Conservation (phyloP, 1,140 invertebrate species). For the Euschistus heros region DNA sequence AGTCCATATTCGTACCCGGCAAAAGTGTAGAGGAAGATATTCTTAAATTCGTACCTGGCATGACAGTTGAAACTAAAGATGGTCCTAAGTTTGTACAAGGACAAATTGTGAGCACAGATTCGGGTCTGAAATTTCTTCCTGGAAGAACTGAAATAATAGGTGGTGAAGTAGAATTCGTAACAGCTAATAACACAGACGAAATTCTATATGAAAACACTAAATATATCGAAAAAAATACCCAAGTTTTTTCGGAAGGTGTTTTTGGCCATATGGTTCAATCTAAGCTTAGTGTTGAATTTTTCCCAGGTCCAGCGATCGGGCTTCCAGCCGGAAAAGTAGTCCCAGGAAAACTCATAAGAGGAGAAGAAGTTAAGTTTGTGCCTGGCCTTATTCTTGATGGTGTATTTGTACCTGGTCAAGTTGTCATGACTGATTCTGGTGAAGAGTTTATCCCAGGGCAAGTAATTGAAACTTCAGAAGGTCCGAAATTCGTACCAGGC, state of each 20-base stretch:
- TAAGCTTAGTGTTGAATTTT: slow-evolving; percentile 54
- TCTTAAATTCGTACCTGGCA: slow-evolving; percentile 50
- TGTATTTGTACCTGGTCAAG: slow-evolving; percentile 57
- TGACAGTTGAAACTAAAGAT: slow-evolving; percentile 50
- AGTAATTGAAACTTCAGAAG: slow-evolving; percentile 43
- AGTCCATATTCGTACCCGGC: slow-evolving; percentile 40
- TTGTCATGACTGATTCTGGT: slow-evolving; percentile 53
- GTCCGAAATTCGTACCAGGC: slow-evolving; percentile 57
- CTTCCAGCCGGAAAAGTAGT: slow-evolving; percentile 48
- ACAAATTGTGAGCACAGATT: slow-evolving; percentile 47
- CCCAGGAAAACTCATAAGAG: slow-evolving; percentile 51
- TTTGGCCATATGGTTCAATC: slow-evolving; percentile 60
- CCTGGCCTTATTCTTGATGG: slow-evolving; percentile 55
- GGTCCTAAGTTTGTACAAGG: slow-evolving; percentile 56
- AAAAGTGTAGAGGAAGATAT: slow-evolving; percentile 40
- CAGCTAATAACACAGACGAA: slow-evolving; percentile 46
- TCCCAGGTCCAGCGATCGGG: slow-evolving; percentile 43
- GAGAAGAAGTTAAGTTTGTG: slow-evolving; percentile 51
- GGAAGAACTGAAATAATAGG: slow-evolving; percentile 42
- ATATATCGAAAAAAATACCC: background rate
- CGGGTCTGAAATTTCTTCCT: slow-evolving; percentile 46
- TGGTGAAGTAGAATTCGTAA: slow-evolving; percentile 45
- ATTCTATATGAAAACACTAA: slow-evolving; percentile 39
- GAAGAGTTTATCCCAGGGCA: slow-evolving; percentile 56
- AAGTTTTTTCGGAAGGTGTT: slow-evolving; percentile 40